Base-by-base conservation (phyloP, 2,113 vertebrate species). In the Martes martes region DNA sequence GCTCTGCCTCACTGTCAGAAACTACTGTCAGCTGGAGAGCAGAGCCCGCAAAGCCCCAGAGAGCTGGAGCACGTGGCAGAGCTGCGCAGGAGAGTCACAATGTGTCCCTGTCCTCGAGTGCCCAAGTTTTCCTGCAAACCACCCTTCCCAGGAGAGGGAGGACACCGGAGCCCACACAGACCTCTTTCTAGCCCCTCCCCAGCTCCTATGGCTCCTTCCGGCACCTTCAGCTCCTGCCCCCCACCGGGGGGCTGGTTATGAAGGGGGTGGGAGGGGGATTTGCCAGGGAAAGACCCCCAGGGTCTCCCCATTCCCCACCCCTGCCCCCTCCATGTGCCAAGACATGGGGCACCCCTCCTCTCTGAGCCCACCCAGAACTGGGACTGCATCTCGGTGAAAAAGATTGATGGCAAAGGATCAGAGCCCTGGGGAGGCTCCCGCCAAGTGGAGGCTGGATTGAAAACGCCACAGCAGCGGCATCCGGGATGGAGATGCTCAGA, bases 11-110 rank as follows among this genome's bases (percentile, higher is more conserved):
- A 6, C 87, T 89, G 92, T 89, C 69, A 93, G 69, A 91, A 98
- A 91, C 10, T 18, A 36, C 50, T 92, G 97, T 97, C 79, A 96
- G 97, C 97, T 92, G 63, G 97, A 94, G 92, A 78, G 67, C 71
- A 82, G 94, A 93, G 96, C 52, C 63, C 42, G 59, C 71, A 71
- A 28, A 95, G 15, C 74, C 91, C 93, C 14, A 65, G 59, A 97
- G 94, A 71, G 57, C 16, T 50, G 80, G 0, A 19, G 83, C 47
- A 47, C 82, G 28, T 97, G 91, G 82, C 24, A 73, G 96, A 61
- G 39, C 96, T 55, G 81, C 0, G 67, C 94, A 33, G 33, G 45
- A 59, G 63, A 63, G 94, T 55, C 59, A 7, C 84, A 6, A 19
- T 18, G 69, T 31, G 4, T 94, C 89, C 47, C 50, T 94, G 85